phyloP scores from a whole-genome alignment of 1,140 invertebrate genomes.

The Colletes gigas region DNA sequence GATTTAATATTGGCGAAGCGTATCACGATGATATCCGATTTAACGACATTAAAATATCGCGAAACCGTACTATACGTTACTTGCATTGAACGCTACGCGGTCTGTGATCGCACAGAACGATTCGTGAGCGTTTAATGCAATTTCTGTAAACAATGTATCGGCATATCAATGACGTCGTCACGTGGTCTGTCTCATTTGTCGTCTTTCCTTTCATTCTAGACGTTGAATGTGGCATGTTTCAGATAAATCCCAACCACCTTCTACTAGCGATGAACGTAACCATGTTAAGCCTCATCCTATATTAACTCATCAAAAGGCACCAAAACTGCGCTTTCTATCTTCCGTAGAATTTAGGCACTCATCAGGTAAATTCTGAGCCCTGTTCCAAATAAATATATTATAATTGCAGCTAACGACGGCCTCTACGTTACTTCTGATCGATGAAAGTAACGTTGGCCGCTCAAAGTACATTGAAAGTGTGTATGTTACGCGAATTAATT shows the following conservation, averaged over 20 bases:
- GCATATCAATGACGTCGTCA: constrained; percentile 38
- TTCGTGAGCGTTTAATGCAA: background rate
- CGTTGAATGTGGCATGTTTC: constrained; percentile 83
- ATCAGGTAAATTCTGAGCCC: constrained; percentile 83
- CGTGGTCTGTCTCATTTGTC: constrained; percentile 58
- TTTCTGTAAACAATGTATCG: constrained; percentile 2
- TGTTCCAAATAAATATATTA: constrained; percentile 48
- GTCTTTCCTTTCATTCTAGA: constrained; percentile 75
- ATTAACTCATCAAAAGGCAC: constrained; percentile 83
- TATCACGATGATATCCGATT: background rate
- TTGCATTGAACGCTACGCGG: background rate
- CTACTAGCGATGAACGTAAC: constrained; percentile 82
- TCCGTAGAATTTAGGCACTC: constrained; percentile 88
- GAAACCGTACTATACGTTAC: constrained; percentile 3
- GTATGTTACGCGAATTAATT: background rate
- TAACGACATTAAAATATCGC: background rate
- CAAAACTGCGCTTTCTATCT: constrained; percentile 89
- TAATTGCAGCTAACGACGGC: background rate
- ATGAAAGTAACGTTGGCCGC: background rate
- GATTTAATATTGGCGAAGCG: background rate
- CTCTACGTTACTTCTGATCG: background rate
- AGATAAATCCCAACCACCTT: constrained; percentile 83
- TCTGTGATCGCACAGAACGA: background rate
- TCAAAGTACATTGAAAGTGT: background rate
- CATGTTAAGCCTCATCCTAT: constrained; percentile 82